Evolutionary conservation across 2,888 invertebrate genomes (phyloP), one percentile per base, ranked within the genome.

Genomic region (Sphaeridia pumilis): DNA sequence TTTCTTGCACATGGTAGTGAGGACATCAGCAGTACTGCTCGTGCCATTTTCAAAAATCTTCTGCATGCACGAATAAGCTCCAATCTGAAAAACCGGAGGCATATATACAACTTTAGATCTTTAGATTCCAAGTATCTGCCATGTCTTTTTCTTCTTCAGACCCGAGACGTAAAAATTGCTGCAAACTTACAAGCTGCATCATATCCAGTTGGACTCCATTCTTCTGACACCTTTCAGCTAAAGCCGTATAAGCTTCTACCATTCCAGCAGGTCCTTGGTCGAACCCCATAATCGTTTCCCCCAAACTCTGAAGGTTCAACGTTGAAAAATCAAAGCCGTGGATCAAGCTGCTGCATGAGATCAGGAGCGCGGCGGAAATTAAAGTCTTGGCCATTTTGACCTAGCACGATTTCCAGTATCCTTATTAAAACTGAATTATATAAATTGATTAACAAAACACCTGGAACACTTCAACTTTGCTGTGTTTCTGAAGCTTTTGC

Each of bases 181-280:
- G 14, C 22, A 14, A 26, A 27, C 41, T 52, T 20, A 52, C 52
- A 35, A 52, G 4, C 5, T 38, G 14, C 27, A 21, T 46, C 21
- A 52, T 21, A 27, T 46, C 46, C 3, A 52, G 14, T 4, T 46
- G 20, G 21, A 52, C 52, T 12, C 46, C 41, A 28, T 46, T 52
- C 4, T 38, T 27, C 12, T 26, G 20, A 22, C 52, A 52, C 4
- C 41, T 27, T 14, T 46, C 38, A 2, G 21, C 28, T 2, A 52
- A 25, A 10, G 24, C 20, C 28, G 21, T 27, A 12, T 46, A 52
- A 21, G 26, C 26, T 14, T 46, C 46, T 14, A 38, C 3, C 24
- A 52, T 2, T 5, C 38, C n/a, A 2, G 27, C 20, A 1, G 25
- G 20, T 14, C 31, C 12, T 20, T 20, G 10, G 34, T 28, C 46